Evolutionary conservation across 2,113 vertebrate species (phyloP).

Genomic region (Ciconia maguari): DNA sequence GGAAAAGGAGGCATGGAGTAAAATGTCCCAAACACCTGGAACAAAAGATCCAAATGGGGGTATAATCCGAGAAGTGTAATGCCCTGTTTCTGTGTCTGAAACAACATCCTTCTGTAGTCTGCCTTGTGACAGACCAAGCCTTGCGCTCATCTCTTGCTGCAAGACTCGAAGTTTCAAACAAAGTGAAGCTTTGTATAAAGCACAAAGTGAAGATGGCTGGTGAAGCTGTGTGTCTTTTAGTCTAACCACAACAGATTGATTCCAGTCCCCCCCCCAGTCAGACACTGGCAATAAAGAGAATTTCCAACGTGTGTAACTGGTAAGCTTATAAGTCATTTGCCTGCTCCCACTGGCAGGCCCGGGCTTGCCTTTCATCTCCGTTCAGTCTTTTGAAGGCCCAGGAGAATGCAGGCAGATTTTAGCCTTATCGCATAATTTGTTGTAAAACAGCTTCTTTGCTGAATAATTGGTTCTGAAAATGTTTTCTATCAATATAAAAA

Average conservation of each 20-base stretch:
- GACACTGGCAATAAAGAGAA: neutral
- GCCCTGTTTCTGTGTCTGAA: neutral
- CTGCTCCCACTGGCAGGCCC: neutral
- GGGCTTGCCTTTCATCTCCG: conserved; percentile 17
- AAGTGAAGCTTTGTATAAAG: neutral
- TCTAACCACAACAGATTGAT: neutral
- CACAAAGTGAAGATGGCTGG: neutral
- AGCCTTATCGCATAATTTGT: neutral
- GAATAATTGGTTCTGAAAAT: neutral
- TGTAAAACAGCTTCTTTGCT: neutral
- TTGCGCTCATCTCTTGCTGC: neutral
- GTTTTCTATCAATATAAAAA: neutral
- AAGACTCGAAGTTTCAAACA: neutral
- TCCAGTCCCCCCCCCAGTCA: neutral
- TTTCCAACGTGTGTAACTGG: neutral
- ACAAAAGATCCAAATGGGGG: neutral
- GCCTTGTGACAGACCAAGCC: neutral
- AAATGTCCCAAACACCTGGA: neutral
- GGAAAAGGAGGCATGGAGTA: neutral
- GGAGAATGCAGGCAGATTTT: neutral
- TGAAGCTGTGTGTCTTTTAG: neutral
- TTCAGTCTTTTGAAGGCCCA: neutral
- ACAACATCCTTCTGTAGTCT: neutral
- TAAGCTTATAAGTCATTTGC: neutral
- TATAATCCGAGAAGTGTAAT: accelerated